Conservation (phyloP, 2,113 vertebrate genomes). For the Orthonyx spaldingii region DNA sequence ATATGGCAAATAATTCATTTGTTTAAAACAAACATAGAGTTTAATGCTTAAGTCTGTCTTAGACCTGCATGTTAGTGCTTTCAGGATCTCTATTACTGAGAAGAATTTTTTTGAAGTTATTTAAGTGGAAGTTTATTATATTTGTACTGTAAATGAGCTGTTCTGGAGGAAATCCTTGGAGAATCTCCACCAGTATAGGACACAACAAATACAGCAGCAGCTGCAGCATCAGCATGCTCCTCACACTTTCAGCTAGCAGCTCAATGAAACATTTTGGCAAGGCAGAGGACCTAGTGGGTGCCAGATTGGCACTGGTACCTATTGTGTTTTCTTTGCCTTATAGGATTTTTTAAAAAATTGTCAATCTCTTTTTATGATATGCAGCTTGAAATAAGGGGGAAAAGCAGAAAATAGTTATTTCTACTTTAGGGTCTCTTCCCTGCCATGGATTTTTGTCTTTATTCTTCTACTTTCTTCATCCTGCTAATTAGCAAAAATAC, state of each 20-base stretch:
- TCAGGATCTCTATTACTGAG: background rate
- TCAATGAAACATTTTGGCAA: slow-evolving; percentile 55
- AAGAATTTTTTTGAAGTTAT: background rate
- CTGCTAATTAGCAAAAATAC: background rate
- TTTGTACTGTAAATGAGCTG: background rate
- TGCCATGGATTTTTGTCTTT: background rate
- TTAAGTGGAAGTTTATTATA: background rate
- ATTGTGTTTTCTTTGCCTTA: background rate
- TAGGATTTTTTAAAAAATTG: background rate
- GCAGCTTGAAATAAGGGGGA: background rate
- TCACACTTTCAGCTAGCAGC: slow-evolving; percentile 22
- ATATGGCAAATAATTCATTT: background rate
- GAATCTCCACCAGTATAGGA: background rate
- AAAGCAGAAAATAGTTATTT: background rate
- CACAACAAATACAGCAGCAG: background rate
- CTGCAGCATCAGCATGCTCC: slow-evolving; percentile 38
- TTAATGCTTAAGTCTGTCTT: background rate
- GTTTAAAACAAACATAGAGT: background rate
- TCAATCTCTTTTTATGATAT: background rate
- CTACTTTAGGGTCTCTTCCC: background rate
- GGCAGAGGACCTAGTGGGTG: background rate
- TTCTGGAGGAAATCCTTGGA: background rate
- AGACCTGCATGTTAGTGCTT: background rate
- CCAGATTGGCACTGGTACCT: background rate
- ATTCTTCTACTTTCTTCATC: background rate